These are phyloP conservation scores for Periophthalmus modestus DNA, from an alignment of 2,113 vertebrate species.

Conservation along the genomic window DNA sequence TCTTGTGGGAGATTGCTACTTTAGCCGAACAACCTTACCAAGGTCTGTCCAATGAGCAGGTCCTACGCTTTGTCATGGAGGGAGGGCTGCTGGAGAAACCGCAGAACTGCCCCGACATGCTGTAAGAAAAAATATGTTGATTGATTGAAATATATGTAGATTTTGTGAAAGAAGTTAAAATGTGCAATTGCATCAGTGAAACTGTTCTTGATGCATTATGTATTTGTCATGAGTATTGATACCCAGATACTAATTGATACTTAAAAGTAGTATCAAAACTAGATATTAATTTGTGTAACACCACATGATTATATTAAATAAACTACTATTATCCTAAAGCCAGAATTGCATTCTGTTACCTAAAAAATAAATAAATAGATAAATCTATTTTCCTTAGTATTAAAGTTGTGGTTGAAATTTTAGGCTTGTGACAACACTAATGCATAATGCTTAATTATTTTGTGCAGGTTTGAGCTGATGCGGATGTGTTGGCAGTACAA, in stretches of 20 bases:
- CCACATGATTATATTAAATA: no score
- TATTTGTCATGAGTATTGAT: no score
- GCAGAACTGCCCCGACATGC: constrained; percentile 94
- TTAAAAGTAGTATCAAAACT: no score
- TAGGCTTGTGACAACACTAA: no score
- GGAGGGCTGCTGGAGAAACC: constrained; percentile 96
- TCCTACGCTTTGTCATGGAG: constrained; percentile 98
- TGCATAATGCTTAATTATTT: not conserved
- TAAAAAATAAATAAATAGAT: no score
- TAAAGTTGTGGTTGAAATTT: no score
- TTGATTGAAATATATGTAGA: constrained; percentile 36
- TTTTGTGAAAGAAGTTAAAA: not conserved
- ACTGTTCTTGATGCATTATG: not conserved
- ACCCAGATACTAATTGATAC: no score
- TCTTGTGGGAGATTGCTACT: constrained; percentile 96
- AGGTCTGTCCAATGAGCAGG: constrained; percentile 97
- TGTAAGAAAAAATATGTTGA: constrained; percentile 77
- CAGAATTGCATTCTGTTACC: no score
- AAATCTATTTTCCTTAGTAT: no score
- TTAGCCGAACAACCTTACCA: constrained; percentile 96
- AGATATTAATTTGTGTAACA: no score
- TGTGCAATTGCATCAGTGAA: not conserved
- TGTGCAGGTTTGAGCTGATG: constrained; percentile 92
- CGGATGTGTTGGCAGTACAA: constrained; percentile 99
- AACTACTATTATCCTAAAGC: no score